Percentiles rank a stretch among this genome's conserved stretches.
These are phyloP conservation scores for Grammomys surdaster DNA, from an alignment of 2,113 vertebrate species.

Conservation along the genomic window DNA sequence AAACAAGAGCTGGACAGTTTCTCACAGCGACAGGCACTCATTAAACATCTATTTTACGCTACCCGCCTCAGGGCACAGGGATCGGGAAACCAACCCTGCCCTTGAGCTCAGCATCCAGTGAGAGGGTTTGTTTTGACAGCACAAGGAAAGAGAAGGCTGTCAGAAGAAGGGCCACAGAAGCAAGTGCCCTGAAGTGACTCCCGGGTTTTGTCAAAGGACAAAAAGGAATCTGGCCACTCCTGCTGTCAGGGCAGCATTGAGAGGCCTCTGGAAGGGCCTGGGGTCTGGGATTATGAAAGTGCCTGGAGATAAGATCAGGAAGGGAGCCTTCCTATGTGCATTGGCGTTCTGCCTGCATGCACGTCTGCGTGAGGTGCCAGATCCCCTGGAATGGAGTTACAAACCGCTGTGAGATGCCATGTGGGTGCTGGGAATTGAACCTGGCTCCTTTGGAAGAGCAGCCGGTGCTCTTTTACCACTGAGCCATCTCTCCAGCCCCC, in stretches of 20 bases:
- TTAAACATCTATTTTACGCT: slow-evolving; percentile 62
- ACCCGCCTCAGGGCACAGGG: not conserved
- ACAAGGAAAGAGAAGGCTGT: not conserved
- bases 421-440: not conserved
- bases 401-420: not conserved
- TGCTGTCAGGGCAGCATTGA: not conserved
- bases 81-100: slow-evolving; percentile 4
- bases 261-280: not conserved
- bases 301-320: not conserved
- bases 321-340: not conserved
- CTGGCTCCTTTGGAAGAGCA: not conserved
- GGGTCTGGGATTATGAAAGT: not conserved
- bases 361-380: not conserved
- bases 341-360: not conserved
- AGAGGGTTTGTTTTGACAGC: slow-evolving; percentile 17
- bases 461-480: not conserved
- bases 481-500: not conserved
- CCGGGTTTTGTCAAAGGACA: not conserved
- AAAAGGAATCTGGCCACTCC: not conserved
- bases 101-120: slow-evolving; percentile 28
- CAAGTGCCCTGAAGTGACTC: not conserved
- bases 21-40: not conserved
- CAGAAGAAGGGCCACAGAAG: not conserved
- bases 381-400: not conserved
- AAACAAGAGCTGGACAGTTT: slow-evolving; percentile 29